These are phyloP conservation scores for Rhinogobio ventralis DNA, from an alignment of 2,797 vertebrate species.

Conservation along the genomic window DNA sequence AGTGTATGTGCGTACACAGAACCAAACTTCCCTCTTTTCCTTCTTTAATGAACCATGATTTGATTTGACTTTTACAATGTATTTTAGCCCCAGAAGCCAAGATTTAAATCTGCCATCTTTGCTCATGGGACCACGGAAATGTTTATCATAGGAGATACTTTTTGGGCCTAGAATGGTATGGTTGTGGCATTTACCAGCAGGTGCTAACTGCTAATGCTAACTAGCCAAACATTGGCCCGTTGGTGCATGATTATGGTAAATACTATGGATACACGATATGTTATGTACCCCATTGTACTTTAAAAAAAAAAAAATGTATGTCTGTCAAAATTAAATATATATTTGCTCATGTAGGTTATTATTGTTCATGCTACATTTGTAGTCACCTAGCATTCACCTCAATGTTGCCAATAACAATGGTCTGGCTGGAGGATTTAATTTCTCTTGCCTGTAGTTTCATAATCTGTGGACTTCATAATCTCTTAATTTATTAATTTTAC, in stretches of 20 bases:
- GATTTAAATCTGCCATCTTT: not conserved
- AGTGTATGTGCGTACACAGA: slow-evolving; percentile 2
- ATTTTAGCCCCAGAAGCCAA: not conserved
- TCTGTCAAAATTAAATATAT: not conserved
- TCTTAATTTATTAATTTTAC: not conserved
- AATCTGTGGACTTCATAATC: not conserved
- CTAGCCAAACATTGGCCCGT: not conserved
- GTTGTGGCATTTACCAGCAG: not conserved
- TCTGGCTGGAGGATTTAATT: not conserved
- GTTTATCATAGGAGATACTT: not conserved
- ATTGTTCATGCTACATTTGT: not conserved
- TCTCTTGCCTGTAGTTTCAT: not conserved
- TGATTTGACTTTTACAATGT: not conserved
- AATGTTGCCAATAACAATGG: not conserved
- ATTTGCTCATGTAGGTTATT: not conserved
- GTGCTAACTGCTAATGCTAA: not conserved
- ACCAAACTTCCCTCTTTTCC: not conserved
- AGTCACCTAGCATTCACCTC: not conserved
- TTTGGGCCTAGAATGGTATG: not conserved
- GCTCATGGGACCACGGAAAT: not conserved
- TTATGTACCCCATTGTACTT: not conserved
- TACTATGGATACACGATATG: not conserved
- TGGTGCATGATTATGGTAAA: not conserved
- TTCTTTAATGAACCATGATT: not conserved
- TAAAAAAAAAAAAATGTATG: too few species aligned